Evolutionary conservation across 1,140 invertebrate genomes (phyloP), one percentile per base, ranked within the genome.

Genomic region (Probaryconus sp.): DNA sequence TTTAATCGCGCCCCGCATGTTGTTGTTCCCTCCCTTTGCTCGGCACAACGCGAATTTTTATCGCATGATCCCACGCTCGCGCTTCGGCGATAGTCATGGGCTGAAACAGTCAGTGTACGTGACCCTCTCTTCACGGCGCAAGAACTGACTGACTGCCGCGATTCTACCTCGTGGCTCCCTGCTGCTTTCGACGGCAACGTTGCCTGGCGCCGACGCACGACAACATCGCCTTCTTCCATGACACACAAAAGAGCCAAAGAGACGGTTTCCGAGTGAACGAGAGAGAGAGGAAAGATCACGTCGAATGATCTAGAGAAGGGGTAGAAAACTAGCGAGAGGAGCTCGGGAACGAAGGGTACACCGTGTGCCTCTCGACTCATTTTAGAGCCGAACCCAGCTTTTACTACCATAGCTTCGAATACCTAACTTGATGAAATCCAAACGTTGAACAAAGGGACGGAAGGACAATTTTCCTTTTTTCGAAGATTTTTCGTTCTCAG

Each of bases 31-130:
- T 30, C 21, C 26, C 55, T 42, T 21, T 48, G 21, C 5, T 48
- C 51, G 70, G 68, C 65, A 71, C 73, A 69, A 51, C 70, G 21
- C 31, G 55, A 3, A 50, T 26, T 31, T 35, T 40, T 80, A 82
- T 83, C 81, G 84, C 77, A 84, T 83, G 81, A 83, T 61, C 28
- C 17, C 77, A 78, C 75, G 76, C 45, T 80, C 65, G 51, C 63
- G 61, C 53, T 65, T 79, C 43, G 47, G 35, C 26, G 53, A 17
- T 43, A 51, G 69, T 45, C 51, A 13, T 18, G 14, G 21, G 18
- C 24, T 10, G 2, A 1, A 16, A 21, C 55, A 24, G 21, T 20
- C 20, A 31, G 38, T 60, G 70, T 17, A 64, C 72, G 43, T 65
- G 72, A 63, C 61, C 45, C 73, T 65, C 76, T 75, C 63, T 68